A percentile compares a stretch with the other conserved stretches of the same genome.
These are phyloP conservation scores for Lagria hirta DNA, from an alignment of 2,888 invertebrate species.

Conservation along the genomic window DNA sequence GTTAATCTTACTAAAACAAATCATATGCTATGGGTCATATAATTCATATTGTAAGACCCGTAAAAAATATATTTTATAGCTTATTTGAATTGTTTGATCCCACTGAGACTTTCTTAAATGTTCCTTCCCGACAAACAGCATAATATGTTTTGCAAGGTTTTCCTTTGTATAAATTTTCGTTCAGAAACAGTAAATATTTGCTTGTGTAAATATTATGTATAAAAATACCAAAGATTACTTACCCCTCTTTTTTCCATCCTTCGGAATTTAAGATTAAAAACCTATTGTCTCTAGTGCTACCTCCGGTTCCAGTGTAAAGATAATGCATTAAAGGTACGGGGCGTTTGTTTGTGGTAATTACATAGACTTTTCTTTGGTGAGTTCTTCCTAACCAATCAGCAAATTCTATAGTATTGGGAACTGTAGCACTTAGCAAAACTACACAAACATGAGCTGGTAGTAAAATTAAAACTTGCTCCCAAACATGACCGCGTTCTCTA, in stretches of 20 bases:
- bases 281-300: slow-evolving; percentile 72
- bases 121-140: no score
- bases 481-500: slow-evolving; percentile 87
- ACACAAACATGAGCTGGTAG: slow-evolving; percentile 93
- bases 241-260: slow-evolving; percentile 72
- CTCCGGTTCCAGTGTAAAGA: slow-evolving; percentile 82
- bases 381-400: slow-evolving; percentile 91
- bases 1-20: no score
- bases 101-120: no score
- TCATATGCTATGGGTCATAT: no score
- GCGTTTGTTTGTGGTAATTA: slow-evolving; percentile 88
- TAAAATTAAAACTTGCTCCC: slow-evolving; percentile 97
- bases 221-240: slow-evolving; percentile 8
- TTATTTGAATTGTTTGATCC: no score
- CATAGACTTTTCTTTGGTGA: slow-evolving; percentile 85
- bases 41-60: no score
- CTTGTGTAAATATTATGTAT: slow-evolving; percentile 2
- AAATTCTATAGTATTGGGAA: slow-evolving; percentile 94
- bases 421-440: slow-evolving; percentile 96
- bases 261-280: slow-evolving; percentile 79
- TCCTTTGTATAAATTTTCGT: no score
- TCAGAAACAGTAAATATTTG: no score
- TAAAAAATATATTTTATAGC: no score
- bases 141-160: no score
- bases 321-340: slow-evolving; percentile 96